Evolutionary conservation across 2,888 invertebrate genomes (phyloP), one percentile per base, ranked within the genome.

Genomic region (Tanytarsus gracilentus): DNA sequence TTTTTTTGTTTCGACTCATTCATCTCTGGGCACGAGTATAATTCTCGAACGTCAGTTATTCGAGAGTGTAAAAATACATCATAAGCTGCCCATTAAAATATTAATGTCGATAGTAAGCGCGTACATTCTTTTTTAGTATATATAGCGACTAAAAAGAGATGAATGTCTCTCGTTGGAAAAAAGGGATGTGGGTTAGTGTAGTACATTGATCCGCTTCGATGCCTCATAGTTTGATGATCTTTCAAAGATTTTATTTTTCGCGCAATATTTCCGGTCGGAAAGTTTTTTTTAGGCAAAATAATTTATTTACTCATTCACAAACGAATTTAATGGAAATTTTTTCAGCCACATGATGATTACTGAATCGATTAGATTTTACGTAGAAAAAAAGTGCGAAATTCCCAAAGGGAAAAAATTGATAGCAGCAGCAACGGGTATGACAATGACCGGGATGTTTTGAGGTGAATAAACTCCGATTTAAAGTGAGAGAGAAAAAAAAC

Each of bases 391-490:
- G 44, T 18, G 44, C 33, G 6, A 33, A 33, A 33, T 4, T 11
- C n/a, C 9, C 18, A 23, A 8, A 11, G 4, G 49, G 3, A 5
- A 25, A 27, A 14, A 26, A 27, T 29, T 53, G 53, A 53, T 53
- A 53, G 29, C 53, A 27, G 4, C 51, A 53, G 23, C 39, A 53
- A 53, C 39, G 33, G 53, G 39, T 53, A 58, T 48, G 58, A 58
- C 58, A 58, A 58, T 58, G 58, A 58, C 58, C 58, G 58, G 48
- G 29, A 7, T 14, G 40, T 18, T n/a, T n/a, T 29, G 58, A 58
- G 58, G 58, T 58, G 58, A 58, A 58, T 18, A 48, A 58, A 58
- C 58, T 58, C 48, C 44, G 40, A 58, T 58, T 58, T 58, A 27
- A 56, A 8, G n/a, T 25, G 27, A 16, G 11, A 26, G 49, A 49